Evolutionary conservation across 2,888 invertebrate genomes (phyloP).

Genomic region (Linyphia triangularis): DNA sequence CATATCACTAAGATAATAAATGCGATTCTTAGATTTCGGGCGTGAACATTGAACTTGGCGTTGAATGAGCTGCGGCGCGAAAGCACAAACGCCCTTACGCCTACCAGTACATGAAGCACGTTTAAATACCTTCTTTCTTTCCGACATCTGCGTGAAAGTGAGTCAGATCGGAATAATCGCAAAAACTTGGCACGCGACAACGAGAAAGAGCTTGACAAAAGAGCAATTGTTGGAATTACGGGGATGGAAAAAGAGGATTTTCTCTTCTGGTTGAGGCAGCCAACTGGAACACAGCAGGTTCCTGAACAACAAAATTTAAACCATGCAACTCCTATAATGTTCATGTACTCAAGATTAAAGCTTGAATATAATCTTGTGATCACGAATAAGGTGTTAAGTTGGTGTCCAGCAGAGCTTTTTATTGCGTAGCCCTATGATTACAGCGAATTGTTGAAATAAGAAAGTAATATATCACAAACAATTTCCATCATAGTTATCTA

Average conservation of each 20-base stretch:
- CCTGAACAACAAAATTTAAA: too few species aligned
- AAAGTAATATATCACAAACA: too few species aligned
- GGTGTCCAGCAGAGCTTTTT: too few species aligned
- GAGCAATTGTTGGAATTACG: constrained; percentile 27
- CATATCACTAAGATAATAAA: constrained; percentile 13
- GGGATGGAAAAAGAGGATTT: background rate
- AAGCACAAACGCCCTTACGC: constrained; percentile 18
- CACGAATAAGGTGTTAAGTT: too few species aligned
- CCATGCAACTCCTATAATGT: too few species aligned
- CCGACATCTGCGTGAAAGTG: constrained; percentile 40
- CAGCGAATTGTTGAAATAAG: too few species aligned
- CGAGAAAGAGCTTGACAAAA: constrained; percentile 49
- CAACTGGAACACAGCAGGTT: background rate
- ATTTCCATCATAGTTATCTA: too few species aligned
- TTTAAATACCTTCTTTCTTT: constrained; percentile 32
- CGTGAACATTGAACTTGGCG: constrained; percentile 68
- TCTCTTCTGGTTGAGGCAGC: background rate
- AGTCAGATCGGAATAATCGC: constrained; percentile 54
- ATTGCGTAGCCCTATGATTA: too few species aligned
- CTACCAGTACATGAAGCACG: constrained; percentile 54
- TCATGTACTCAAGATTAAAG: too few species aligned
- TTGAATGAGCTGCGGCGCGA: constrained; percentile 35
- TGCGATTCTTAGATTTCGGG: constrained; percentile 1
- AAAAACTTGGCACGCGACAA: constrained; percentile 69
- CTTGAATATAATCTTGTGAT: too few species aligned